phyloP scores from a whole-genome alignment of 2,888 invertebrate genomes.

The Thysanoteuthis rhombus region DNA sequence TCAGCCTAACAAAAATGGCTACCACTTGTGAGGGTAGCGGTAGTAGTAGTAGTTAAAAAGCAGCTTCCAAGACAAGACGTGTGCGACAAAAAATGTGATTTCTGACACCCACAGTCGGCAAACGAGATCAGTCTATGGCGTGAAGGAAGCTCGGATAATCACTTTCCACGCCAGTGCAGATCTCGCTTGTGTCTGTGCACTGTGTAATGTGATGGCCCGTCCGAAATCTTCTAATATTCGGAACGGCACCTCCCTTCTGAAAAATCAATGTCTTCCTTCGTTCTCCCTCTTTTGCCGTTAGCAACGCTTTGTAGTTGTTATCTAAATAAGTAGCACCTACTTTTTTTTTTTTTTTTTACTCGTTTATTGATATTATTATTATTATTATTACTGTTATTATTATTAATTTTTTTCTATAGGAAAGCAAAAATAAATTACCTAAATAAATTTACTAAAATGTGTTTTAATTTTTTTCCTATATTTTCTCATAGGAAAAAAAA shows the following conservation, averaged over 20 bases:
- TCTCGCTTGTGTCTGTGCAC: neutral
- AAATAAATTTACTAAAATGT: too few species aligned
- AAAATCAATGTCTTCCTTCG: too few species aligned
- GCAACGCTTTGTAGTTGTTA: neutral
- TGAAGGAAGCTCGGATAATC: neutral
- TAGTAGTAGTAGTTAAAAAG: neutral
- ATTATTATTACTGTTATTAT: neutral
- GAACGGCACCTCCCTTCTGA: neutral
- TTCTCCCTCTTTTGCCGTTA: neutral
- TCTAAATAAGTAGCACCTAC: neutral
- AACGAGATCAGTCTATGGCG: constrained; percentile 12
- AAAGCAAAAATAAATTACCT: neutral
- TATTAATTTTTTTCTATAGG: neutral
- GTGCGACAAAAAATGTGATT: constrained; percentile 12
- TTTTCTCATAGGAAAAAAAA: too few species aligned
- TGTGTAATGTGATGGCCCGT: neutral
- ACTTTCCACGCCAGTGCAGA: neutral
- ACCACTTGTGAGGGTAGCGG: neutral
- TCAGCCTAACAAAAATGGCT: neutral
- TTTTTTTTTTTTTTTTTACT: neutral
- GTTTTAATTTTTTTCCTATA: too few species aligned
- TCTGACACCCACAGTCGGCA: neutral
- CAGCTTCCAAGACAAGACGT: neutral
- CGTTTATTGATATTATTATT: neutral
- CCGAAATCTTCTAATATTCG: neutral